Conservation (phyloP, 1,140 invertebrate species). For the Hypsibius dujardini region DNA sequence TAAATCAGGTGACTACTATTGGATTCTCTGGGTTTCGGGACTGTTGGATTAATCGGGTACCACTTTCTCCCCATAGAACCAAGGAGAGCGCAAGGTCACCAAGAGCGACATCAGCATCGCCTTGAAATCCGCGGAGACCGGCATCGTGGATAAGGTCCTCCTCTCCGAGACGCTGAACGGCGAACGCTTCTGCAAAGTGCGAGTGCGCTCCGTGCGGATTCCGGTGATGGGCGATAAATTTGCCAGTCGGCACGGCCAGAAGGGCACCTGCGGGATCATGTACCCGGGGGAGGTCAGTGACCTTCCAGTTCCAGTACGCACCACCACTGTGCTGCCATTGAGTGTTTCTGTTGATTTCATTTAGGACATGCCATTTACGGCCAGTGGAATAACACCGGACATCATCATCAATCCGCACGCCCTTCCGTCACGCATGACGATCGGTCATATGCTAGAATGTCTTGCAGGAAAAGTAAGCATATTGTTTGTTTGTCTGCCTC, state of each 20-base stretch:
- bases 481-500: slow-evolving; percentile 40
- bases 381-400: slow-evolving; percentile 34
- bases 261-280: not conserved
- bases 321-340: not conserved
- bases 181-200: not conserved
- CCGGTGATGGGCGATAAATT: slow-evolving; percentile 5
- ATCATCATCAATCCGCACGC: slow-evolving; percentile 38
- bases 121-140: not conserved
- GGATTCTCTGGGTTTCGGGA: not conserved
- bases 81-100: not conserved
- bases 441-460: slow-evolving; percentile 62
- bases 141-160: not conserved
- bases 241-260: slow-evolving; percentile 8
- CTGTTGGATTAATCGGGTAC: not conserved
- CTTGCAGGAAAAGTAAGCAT: slow-evolving; percentile 85
- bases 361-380: slow-evolving; percentile 34
- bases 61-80: not conserved
- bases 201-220: not conserved
- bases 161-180: not conserved
- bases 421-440: slow-evolving; percentile 36
- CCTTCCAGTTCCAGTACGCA: not conserved
- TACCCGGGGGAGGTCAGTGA: not conserved
- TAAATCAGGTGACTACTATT: too few relatives aligned
- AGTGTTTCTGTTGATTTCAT: not conserved
- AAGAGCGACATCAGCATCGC: not conserved